These are phyloP conservation scores for Polydrusus pterygomalis DNA, from an alignment of 2,888 invertebrate species.

Conservation along the genomic window DNA sequence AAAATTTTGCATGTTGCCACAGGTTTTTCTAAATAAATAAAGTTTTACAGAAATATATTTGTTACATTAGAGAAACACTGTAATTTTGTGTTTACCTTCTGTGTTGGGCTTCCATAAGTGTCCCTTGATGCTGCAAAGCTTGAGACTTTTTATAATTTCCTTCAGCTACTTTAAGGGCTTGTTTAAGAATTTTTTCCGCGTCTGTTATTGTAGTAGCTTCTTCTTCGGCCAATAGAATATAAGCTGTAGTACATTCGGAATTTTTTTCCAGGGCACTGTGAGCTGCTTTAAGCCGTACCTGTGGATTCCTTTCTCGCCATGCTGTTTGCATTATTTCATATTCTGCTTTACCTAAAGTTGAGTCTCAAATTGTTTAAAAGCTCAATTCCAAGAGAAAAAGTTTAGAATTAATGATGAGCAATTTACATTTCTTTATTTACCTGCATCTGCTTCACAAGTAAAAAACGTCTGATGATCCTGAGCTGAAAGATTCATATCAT, in stretches of 20 bases:
- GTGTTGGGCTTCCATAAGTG: slow-evolving; percentile 83
- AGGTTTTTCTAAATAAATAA: too few species aligned
- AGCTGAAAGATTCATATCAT: slow-evolving; percentile 99
- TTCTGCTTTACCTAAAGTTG: slow-evolving; percentile 78
- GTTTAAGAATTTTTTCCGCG: slow-evolving; percentile 87
- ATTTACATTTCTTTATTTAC: slow-evolving; percentile 63
- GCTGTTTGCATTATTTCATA: slow-evolving; percentile 97
- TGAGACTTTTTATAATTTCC: slow-evolving; percentile 84
- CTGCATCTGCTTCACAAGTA: slow-evolving; percentile 91
- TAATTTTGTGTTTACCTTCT: slow-evolving; percentile 68
- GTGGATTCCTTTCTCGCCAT: slow-evolving; percentile 95
- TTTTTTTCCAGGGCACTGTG: slow-evolving; percentile 90
- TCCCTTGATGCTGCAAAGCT: slow-evolving; percentile 84
- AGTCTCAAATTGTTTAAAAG: too few species aligned
- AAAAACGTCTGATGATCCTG: slow-evolving; percentile 99
- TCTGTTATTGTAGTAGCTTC: slow-evolving; percentile 95
- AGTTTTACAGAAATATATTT: too few species aligned
- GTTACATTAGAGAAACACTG: too few species aligned
- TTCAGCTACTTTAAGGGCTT: slow-evolving; percentile 90
- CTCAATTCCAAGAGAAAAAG: too few species aligned
- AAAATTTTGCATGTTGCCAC: background rate
- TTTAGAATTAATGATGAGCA: too few species aligned
- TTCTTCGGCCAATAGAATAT: slow-evolving; percentile 96
- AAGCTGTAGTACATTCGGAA: slow-evolving; percentile 94
- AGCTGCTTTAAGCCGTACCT: slow-evolving; percentile 88